Base-by-base conservation (phyloP, 2,797 vertebrate species). In the Sebastes iracundus region DNA sequence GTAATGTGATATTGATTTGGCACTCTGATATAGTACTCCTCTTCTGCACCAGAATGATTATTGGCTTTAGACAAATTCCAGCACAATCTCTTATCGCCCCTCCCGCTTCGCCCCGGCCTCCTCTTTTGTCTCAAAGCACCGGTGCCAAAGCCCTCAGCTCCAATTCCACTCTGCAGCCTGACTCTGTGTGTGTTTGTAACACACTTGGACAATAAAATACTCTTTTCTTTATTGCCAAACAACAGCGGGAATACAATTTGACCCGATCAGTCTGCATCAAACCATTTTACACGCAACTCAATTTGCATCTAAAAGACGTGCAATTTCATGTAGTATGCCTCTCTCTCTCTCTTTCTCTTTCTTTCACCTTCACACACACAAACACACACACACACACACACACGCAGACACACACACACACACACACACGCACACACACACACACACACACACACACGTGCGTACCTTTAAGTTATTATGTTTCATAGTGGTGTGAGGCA, bases 1-100 rank as follows among this genome's bases (percentile, higher is more conserved):
- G 95, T 96, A 96, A 96, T 96, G 94, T 91, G 93, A 93, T 96
- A 96, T 96, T 96, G 96, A 96, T 96, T 94, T 49, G 78, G 65
- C 52, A 46, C 90, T 87, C 88, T 94, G 94, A 95, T 96, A 90
- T 95, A 95, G 85, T 91, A 83, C 91, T 93, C 88, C 88, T 94
- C 91, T 90, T 79, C 79, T 86, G 83, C 83, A 81, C 82, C 90
- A 91, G 73, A 92, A 91, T 95, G 94, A 96, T 95, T 95, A 95
- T 95, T 94, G 94, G 94, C 91, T 95, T 94, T 94, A 95, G 93
- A 96, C 91, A 94, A 94, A 96, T 96, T 95, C 92, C 89, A 84
- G 69, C 84, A 85, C 88, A 90, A 87, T 92, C 85, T 93, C 92
- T 89, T 85, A 87, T 77, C 32, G 68, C 56, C 27, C 28, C 42